Base-by-base conservation (phyloP, 2,113 vertebrate species). In the Picathartes gymnocephalus region DNA sequence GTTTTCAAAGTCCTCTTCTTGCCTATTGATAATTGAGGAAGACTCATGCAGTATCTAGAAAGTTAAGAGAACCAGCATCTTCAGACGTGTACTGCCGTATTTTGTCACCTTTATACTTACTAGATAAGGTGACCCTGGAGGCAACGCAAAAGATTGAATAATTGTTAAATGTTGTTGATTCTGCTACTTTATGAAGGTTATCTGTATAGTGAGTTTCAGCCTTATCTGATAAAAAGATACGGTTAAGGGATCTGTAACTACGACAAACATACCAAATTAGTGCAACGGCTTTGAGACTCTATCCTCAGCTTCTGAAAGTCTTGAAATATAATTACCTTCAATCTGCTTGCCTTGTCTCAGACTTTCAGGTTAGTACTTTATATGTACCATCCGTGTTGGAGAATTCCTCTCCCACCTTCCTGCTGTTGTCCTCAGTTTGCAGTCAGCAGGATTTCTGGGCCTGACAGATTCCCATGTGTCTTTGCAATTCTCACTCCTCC, bases 261-360 rank as follows among this genome's bases (percentile, higher is more conserved):
- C 0, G 1, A 53, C 13, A 91, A 53, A 62, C 19, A 33, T 35
- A 69, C 15, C 17, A 83, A 88, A 66, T 77, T 28, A 83, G 18
- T 77, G 12, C 35, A 73, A 58, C 42, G 47, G 20, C 42, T 95
- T 86, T 86, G 44, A 91, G 50, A 71, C 23, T 50, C 37, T 62
- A 13, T 77, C 62, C 35, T 88, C 58, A 54, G 42, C 54, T 86
- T 87, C 61, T 51, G 19, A 71, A 33, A 82, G 33, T 61, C 81
- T 66, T 88, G 68, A 70, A 95, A 82, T 87, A 81, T 10, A 90
- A 62, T 90, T 73, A 51, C 51, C 47, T 95, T 86, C 90, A 78
- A 48, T 85, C n/a, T 93, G 50, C 57, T 90, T 93, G 23, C 10
- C 45, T 62, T 45, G 22, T 45, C 45, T 91, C 53, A 82, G 70